These are phyloP conservation scores for Psix sp. DNA, from an alignment of 1,140 invertebrate genomes.

Conservation along the genomic window DNA sequence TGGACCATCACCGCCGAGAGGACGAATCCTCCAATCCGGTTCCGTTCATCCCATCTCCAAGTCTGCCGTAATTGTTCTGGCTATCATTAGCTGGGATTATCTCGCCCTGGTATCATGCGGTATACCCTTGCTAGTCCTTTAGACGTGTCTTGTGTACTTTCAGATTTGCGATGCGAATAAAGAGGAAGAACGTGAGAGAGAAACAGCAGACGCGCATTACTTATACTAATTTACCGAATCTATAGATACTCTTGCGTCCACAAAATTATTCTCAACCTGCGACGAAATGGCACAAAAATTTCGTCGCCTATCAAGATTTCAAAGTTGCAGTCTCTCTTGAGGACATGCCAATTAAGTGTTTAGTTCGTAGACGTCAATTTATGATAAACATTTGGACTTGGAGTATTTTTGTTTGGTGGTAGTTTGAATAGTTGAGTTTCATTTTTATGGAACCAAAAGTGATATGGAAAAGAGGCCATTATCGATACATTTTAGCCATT, in stretches of 20 bases:
- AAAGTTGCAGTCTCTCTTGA: too few relatives aligned
- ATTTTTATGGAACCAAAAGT: constrained; percentile 30
- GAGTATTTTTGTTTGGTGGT: too few relatives aligned
- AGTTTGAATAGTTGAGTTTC: constrained; percentile 1
- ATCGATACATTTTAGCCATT: constrained; percentile 66
- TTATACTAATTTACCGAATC: constrained; percentile 39
- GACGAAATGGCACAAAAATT: too few relatives aligned
- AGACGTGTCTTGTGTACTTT: constrained; percentile 64
- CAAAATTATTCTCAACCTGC: too few relatives aligned
- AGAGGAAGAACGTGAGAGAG: constrained; percentile 38
- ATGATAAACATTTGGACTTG: too few relatives aligned
- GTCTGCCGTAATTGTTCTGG: constrained; percentile 69
- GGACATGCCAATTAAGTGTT: too few relatives aligned
- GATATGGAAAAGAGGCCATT: constrained; percentile 57
- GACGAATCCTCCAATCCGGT: constrained; percentile 64
- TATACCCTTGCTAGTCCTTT: constrained; percentile 57
- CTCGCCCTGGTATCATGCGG: constrained; percentile 66
- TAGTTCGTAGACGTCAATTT: too few relatives aligned
- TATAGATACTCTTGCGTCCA: constrained; percentile 22
- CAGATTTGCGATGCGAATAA: constrained; percentile 60
- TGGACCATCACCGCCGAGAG: constrained; percentile 61
- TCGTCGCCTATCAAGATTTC: too few relatives aligned
- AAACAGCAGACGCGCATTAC: constrained; percentile 12
- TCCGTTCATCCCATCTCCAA: constrained; percentile 63
- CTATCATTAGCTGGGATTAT: constrained; percentile 73